A percentile compares a stretch with the other conserved stretches of the same genome.
phyloP scores from a whole-genome alignment of 2,113 vertebrate genomes.

The Tragelaphus imberbis region DNA sequence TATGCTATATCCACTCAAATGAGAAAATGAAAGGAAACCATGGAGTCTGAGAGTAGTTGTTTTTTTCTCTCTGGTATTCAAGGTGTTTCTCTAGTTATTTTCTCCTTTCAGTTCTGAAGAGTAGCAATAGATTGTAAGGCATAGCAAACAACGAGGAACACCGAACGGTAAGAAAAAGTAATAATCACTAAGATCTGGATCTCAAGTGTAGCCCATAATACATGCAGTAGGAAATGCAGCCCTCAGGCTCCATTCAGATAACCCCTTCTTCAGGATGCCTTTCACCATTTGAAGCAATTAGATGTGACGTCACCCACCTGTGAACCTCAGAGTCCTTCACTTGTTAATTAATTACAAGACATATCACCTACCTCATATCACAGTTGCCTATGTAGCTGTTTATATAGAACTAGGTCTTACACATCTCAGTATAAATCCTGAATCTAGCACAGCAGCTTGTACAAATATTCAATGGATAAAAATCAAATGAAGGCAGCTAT shows the following conservation, averaged over 20 bases:
- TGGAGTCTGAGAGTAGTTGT: background rate
- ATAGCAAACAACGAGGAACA: background rate
- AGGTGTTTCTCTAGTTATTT: background rate
- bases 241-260: background rate
- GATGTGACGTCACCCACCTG: background rate
- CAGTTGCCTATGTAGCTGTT: background rate
- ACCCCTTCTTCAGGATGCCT: background rate
- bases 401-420: background rate
- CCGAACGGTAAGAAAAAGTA: background rate
- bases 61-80: background rate
- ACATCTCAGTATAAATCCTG: background rate
- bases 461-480: slow-evolving; percentile 12
- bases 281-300: background rate
- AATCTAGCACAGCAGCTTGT: background rate
- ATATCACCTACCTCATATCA: background rate
- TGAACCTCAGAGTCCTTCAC: background rate
- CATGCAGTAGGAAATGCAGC: background rate
- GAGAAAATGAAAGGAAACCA: background rate
- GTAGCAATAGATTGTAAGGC: background rate
- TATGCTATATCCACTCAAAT: background rate
- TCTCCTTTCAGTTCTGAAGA: slow-evolving; percentile 2
- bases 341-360: background rate
- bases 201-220: background rate
- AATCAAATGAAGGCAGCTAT: background rate
- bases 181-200: background rate